Base-by-base conservation (phyloP, 2,113 vertebrate genomes). In the Oostethus manadensis region DNA sequence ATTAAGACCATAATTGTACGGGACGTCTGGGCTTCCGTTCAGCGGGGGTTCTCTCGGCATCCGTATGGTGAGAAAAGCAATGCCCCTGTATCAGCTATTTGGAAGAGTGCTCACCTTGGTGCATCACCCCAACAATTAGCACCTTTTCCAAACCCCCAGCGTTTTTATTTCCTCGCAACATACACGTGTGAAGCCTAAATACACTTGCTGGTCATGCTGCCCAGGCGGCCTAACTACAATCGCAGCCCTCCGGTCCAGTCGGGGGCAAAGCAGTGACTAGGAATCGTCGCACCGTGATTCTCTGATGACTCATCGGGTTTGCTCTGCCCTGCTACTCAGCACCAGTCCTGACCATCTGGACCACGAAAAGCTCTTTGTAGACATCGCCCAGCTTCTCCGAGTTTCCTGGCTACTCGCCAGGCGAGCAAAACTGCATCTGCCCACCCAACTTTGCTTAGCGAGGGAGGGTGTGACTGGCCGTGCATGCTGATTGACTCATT, bases 151-250 rank as follows among this genome's bases (percentile, higher is more conserved):
- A 70, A 70, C 60, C 65, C 56, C 54, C 55, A 58, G 35, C 55
- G 59, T 69, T 58, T 60, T 67, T 23, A 64, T 70, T 80, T 64
- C 67, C 50, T 73, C 61, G 45, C 66, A 42, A 76, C 54, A 68
- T 53, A 64, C 15, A 51, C 35, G 70, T 75, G 71, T 79, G 76
- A 86, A 77, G 68, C 76, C 74, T 69, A 29, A 83, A 70, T 60
- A 68, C 55, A 58, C 69, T 68, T 58, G 57, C 60, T 56, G 57
- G 63, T 64, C 8, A 51, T 8, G 13, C 38, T 81, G 84, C 84
- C 78, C 78, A 85, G 73, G 57, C 68, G 80, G 84, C 84, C 80
- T 67, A 66, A 85, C 81, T 80, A 71, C 76, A 79, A 79, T 87
- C 82, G 76, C 69, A 73, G 48, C 53, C 55, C 46, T 81, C 66